These are phyloP conservation scores for Seladonia tumulorum DNA, from an alignment of 2,888 invertebrate species.

Conservation along the genomic window DNA sequence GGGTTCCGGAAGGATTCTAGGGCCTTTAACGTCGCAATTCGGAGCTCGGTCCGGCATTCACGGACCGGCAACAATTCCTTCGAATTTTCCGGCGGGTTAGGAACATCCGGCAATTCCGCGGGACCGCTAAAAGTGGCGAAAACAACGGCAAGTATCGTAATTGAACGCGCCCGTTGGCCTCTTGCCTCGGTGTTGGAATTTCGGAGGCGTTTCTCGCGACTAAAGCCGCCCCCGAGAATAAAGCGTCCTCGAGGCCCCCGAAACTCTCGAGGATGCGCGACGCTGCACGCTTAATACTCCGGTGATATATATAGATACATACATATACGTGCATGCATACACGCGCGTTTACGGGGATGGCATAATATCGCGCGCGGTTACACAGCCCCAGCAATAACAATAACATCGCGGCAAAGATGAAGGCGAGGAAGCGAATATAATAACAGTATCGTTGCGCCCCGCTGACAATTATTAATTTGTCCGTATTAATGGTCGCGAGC, in stretches of 20 bases:
- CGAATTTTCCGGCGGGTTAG: background rate
- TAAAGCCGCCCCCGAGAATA: background rate
- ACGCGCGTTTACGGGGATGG: slow-evolving; percentile 20
- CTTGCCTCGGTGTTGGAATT: slow-evolving; percentile 11
- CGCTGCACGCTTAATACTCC: slow-evolving; percentile 26
- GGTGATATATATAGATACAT: slow-evolving; percentile 24
- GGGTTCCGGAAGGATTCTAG: background rate
- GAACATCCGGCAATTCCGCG: background rate
- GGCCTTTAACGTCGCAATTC: background rate
- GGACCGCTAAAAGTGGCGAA: background rate
- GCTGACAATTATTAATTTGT: slow-evolving; percentile 40
- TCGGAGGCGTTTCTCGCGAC: background rate
- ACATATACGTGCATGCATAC: background rate
- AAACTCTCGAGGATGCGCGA: slow-evolving; percentile 24
- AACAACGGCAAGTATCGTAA: slow-evolving; percentile 11
- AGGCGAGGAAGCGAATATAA: slow-evolving; percentile 31
- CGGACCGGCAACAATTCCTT: background rate
- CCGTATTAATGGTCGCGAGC: slow-evolving; percentile 9
- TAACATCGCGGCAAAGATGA: slow-evolving; percentile 39
- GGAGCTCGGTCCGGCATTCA: background rate
- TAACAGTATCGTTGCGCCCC: slow-evolving; percentile 22
- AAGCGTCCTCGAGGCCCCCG: background rate
- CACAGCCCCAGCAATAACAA: slow-evolving; percentile 40
- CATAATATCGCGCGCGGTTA: slow-evolving; percentile 45
- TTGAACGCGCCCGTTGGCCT: background rate